phyloP scores from a whole-genome alignment of 2,888 invertebrate genomes.

The Watsonalla cultraria region DNA sequence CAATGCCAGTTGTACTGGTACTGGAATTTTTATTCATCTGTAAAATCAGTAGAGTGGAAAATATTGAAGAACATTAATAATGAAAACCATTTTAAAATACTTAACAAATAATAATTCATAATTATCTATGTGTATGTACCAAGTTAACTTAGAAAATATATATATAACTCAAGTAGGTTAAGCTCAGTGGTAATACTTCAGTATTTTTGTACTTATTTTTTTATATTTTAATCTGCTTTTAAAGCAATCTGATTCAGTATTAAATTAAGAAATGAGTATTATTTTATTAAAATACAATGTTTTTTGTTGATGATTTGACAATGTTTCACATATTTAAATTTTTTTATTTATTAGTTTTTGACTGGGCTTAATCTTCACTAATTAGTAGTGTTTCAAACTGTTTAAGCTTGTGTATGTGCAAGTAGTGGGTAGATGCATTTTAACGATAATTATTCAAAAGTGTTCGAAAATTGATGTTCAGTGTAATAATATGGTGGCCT shows the following conservation, averaged over 20 bases:
- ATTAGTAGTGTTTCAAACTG: conserved; percentile 26
- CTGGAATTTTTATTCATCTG: conserved; percentile 4
- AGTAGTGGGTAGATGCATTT: conserved; percentile 34
- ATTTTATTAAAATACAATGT: conserved; percentile 6
- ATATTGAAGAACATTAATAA: conserved; percentile 29
- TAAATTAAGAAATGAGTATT: not conserved
- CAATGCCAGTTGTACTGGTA: not conserved
- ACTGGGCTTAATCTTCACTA: conserved; percentile 7
- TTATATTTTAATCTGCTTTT: not conserved
- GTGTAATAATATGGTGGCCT: conserved; percentile 31
- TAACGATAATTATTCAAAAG: conserved; percentile 19
- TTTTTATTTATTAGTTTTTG: not conserved
- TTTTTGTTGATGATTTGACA: conserved; percentile 1
- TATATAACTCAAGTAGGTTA: not conserved
- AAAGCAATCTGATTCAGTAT: conserved; percentile 6
- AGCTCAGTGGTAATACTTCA: not conserved
- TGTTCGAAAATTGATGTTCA: conserved; percentile 13
- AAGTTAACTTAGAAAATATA: not conserved
- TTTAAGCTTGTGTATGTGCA: conserved; percentile 32
- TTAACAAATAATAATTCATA: too few relatives aligned
- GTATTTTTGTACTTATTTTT: not conserved
- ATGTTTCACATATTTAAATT: too few relatives aligned
- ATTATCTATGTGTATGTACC: conserved; percentile 17
- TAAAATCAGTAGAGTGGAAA: conserved; percentile 20
- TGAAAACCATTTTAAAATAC: too few relatives aligned